Evolutionary conservation across 2,113 vertebrate genomes (phyloP), one percentile per base, ranked within the genome.

Genomic region (Prionailurus viverrinus): DNA sequence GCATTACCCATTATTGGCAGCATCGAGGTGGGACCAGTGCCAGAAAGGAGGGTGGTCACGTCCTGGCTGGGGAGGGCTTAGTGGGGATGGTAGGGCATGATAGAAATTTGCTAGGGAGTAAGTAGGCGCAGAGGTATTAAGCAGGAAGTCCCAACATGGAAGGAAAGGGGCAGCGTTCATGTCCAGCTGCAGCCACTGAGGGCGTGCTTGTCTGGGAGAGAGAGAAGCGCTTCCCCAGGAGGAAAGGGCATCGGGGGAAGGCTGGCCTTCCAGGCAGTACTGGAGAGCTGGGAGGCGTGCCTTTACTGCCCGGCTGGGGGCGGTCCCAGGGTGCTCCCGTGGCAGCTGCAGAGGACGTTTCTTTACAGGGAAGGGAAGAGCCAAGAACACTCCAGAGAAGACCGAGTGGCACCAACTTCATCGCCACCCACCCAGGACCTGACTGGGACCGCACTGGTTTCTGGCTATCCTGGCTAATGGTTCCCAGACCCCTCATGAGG

Each of bases 251-350:
- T 12, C 7, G 33, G 66, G 31, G 23, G 27, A 31, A 1, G 31
- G 23, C 4, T 18, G 8, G 12, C 1, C 41, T 73, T 48, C 10
- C 0, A 1, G 82, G 68, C 7, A 2, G 16, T 0, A 1, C 53
- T 33, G 13, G 41, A 21, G 58, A 23, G 58, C 71, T 21, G 1
- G 33, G 74, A 33, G 68, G 3, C 3, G 0, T 1, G 21, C 76
- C 9, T n/a, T 10, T 12, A 29, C 65, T 23, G 76, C 66, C 58
- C 15, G 15, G 36, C 53, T 2, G 27, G n/a, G 31, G 1, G 14
- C 3, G 39, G 58, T 15, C 33, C 0, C 51, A 48, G 85, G 69
- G 4, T 0, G 31, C 19, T 45, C 33, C 74, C 21, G 33, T 0
- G 4, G 25, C 18, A 45, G 87, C 33, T 51, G 31, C 36, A 10